Conservation (phyloP, 2,888 invertebrate genomes). For the Tenthredo scrophulariae region DNA sequence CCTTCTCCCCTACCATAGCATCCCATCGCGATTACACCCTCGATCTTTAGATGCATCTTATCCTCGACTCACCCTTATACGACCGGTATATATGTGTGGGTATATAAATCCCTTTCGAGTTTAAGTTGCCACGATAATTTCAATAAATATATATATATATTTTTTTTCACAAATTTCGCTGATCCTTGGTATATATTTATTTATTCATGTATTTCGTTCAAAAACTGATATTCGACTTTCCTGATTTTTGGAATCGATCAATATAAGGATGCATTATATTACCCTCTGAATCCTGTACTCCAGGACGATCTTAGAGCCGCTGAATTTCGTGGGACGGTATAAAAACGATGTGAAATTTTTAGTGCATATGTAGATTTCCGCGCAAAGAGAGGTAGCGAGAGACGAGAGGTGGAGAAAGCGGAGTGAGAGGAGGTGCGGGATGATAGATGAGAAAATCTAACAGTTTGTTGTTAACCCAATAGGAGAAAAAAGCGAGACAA, state of each 20-base stretch:
- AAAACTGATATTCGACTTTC: too few relatives aligned
- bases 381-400: neutral
- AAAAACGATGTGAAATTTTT: neutral
- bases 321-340: neutral
- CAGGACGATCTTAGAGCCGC: neutral
- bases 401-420: neutral
- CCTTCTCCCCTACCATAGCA: neutral
- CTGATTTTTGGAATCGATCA: too few relatives aligned
- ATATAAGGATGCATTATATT: too few relatives aligned
- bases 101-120: neutral
- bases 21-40: conserved; percentile 19
- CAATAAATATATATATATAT: neutral
- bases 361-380: neutral
- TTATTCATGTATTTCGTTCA: neutral
- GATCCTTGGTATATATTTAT: neutral
- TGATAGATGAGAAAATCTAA: conserved; percentile 52
- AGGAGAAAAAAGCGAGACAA: conserved; percentile 53
- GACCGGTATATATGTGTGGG: neutral
- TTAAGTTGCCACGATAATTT: neutral
- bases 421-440: neutral
- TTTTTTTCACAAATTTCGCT: neutral
- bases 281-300: too few relatives aligned
- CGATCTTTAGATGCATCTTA: neutral
- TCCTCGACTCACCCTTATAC: neutral
- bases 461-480: conserved; percentile 51